Evolutionary conservation across 2,888 invertebrate species (phyloP).

Genomic region (Hetaerina titia): DNA sequence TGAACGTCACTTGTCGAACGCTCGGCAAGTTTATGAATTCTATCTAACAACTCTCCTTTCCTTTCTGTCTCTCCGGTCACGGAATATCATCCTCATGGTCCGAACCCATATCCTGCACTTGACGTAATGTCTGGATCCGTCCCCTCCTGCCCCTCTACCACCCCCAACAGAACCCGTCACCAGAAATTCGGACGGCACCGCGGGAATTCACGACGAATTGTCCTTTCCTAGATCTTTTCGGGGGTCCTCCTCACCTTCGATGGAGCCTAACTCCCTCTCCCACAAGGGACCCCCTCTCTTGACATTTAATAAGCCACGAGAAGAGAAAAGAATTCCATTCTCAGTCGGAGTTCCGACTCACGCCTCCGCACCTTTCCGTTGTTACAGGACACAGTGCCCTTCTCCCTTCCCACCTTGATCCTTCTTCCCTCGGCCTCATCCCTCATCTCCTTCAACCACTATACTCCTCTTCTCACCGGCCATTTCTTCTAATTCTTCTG

Average conservation of each 20-base stretch:
- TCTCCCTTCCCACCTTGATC: background rate
- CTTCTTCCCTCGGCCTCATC: too few species aligned
- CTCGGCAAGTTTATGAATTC: too few species aligned
- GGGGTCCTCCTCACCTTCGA: background rate
- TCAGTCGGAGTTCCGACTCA: background rate
- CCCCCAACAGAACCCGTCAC: background rate
- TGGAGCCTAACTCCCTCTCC: background rate
- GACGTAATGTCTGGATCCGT: background rate
- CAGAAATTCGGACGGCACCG: background rate
- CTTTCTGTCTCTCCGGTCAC: background rate
- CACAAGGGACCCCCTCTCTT: background rate
- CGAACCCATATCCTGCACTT: too few species aligned
- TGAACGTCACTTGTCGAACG: too few species aligned
- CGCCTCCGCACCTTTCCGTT: background rate
- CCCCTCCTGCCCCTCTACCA: background rate
- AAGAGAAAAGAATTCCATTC: background rate
- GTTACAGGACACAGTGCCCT: background rate
- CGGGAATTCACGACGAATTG: slow-evolving; percentile 36
- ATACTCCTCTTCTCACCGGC: background rate
- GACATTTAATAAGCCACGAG: slow-evolving; percentile 30
- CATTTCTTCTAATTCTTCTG: background rate
- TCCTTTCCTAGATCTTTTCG: slow-evolving; percentile 5
- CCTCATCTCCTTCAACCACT: background rate
- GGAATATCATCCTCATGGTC: too few species aligned
- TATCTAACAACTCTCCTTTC: background rate